phyloP scores from a whole-genome alignment of 2,888 invertebrate genomes.

The Imbricaverruca yamaguchii region DNA sequence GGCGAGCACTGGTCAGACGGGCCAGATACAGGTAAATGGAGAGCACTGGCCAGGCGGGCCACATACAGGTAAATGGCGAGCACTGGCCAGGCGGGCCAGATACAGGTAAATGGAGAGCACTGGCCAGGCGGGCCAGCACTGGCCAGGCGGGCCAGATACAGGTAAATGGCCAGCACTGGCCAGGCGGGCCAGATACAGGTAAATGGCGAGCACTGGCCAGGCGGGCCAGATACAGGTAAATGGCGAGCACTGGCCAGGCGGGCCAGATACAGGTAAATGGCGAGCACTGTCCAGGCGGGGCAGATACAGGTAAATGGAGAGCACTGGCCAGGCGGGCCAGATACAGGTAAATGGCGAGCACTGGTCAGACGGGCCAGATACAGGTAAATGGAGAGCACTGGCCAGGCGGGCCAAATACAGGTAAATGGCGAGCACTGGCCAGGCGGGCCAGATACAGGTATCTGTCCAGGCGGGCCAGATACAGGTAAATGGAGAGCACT shows the following conservation, averaged over 20 bases:
- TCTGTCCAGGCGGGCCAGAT: constrained; percentile 40
- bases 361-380: too few relatives aligned
- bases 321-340: constrained; percentile 62
- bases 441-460: constrained; percentile 90
- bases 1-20: constrained; percentile 59
- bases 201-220: constrained; percentile 65
- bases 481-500: too few relatives aligned
- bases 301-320: constrained; percentile 67
- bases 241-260: constrained; percentile 40
- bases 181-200: too few relatives aligned
- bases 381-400: constrained; percentile 51
- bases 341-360: constrained; percentile 37
- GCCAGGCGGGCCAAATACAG: constrained; percentile 88
- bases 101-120: constrained; percentile 49
- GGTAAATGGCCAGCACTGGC: too few relatives aligned
- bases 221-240: constrained; percentile 59
- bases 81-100: too few relatives aligned
- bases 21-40: constrained; percentile 71
- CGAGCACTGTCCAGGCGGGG: constrained; percentile 63
- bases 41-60: constrained; percentile 59
- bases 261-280: too few relatives aligned
- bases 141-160: constrained; percentile 40
- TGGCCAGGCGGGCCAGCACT: constrained; percentile 82
- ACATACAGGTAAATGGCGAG: constrained; percentile 42
- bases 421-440: constrained; percentile 50